These are phyloP conservation scores for Anadara kagoshimensis DNA, from an alignment of 1,140 invertebrate species.

Conservation along the genomic window DNA sequence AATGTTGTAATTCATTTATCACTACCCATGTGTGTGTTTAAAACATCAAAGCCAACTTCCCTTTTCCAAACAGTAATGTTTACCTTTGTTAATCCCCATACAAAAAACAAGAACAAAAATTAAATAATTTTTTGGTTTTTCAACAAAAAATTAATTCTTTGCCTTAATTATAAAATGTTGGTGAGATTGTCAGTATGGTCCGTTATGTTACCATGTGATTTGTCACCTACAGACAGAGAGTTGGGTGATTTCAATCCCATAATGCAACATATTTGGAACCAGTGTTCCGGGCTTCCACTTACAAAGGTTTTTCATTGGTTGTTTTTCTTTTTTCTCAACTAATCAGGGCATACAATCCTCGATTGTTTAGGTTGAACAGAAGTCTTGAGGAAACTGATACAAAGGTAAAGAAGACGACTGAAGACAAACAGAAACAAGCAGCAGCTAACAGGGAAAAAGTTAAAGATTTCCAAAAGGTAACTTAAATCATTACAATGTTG, in stretches of 20 bases:
- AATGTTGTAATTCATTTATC: too few species aligned
- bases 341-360: conserved; percentile 48
- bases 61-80: too few species aligned
- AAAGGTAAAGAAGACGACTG: neutral
- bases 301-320: conserved; percentile 32
- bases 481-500: too few species aligned
- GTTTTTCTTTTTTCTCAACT: conserved; percentile 38
- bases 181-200: conserved; percentile 12
- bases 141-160: neutral
- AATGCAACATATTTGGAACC: conserved; percentile 33
- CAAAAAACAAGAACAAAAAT: neutral
- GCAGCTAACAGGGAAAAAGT: conserved; percentile 38
- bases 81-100: neutral
- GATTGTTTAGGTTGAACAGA: conserved; percentile 49
- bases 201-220: conserved; percentile 1
- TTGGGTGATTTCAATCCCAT: too few species aligned
- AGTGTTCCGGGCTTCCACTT: conserved; percentile 46
- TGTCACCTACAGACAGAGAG: neutral
- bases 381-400: conserved; percentile 22
- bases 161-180: neutral
- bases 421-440: conserved; percentile 22
- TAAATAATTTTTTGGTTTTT: neutral
- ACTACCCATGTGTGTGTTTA: too few species aligned
- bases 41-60: too few species aligned
- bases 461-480: conserved; percentile 45